These are phyloP conservation scores for Sminthopsis crassicaudata DNA, from an alignment of 2,113 vertebrate species.

Conservation along the genomic window DNA sequence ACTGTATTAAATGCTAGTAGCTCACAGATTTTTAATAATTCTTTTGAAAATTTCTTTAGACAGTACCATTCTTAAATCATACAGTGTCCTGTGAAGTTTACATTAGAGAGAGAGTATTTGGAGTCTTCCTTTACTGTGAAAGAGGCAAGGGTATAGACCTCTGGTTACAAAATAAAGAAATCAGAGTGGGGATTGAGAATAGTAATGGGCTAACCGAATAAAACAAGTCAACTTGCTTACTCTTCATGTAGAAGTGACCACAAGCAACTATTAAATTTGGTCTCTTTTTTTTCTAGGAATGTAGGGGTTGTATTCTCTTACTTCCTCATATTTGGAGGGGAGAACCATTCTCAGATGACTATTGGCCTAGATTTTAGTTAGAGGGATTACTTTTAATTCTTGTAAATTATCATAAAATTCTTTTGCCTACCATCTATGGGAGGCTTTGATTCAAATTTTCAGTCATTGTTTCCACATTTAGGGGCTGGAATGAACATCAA, in stretches of 20 bases:
- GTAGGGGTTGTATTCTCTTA: conserved; percentile 48
- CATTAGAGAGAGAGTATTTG: conserved; percentile 14
- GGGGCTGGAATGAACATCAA: conserved; percentile 88
- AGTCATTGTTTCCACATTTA: conserved; percentile 91
- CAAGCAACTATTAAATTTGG: conserved; percentile 11
- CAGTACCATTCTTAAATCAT: conserved; percentile 50
- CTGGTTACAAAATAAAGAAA: not conserved
- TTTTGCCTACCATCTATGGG: conserved; percentile 81
- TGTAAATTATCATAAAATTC: conserved; percentile 81
- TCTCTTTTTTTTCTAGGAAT: conserved; percentile 52
- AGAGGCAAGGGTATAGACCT: not conserved
- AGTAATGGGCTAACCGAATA: not conserved
- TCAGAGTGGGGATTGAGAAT: not conserved
- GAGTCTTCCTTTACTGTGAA: conserved; percentile 30
- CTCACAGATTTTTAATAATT: conserved; percentile 7
- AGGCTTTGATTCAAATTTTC: conserved; percentile 87
- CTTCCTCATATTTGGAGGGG: conserved; percentile 71
- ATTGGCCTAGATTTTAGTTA: conserved; percentile 60
- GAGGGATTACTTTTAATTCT: conserved; percentile 70
- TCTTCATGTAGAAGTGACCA: conserved; percentile 55
- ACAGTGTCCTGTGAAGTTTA: conserved; percentile 34
- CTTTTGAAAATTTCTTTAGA: conserved; percentile 35
- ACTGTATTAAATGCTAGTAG: not conserved
- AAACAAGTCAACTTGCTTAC: conserved; percentile 28
- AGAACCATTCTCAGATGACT: conserved; percentile 72